These are phyloP conservation scores for Vollenhovia emeryi DNA, from an alignment of 1,140 invertebrate species.

Conservation along the genomic window DNA sequence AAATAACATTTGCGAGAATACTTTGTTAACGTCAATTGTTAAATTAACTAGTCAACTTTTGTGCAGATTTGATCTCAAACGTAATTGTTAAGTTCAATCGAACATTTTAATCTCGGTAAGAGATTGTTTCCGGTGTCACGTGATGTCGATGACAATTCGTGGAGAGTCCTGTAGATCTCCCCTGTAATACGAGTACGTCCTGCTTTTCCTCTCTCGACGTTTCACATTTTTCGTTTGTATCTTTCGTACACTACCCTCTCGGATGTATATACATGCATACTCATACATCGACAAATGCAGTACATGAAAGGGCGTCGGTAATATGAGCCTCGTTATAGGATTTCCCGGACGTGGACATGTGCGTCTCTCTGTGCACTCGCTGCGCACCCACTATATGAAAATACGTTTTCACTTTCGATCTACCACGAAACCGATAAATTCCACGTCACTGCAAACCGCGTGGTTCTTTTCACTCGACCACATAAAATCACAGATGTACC, in stretches of 20 bases:
- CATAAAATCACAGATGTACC: background rate
- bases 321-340: conserved; percentile 62
- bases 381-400: conserved; percentile 55
- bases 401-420: conserved; percentile 68
- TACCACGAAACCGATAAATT: conserved; percentile 57
- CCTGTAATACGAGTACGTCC: conserved; percentile 57
- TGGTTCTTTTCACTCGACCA: background rate
- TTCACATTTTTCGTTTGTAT: conserved; percentile 49
- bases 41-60: background rate
- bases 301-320: conserved; percentile 59
- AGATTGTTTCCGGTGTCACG: background rate
- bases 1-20: background rate
- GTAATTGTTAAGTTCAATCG: background rate
- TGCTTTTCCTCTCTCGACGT: conserved; percentile 30
- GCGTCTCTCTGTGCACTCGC: conserved; percentile 24
- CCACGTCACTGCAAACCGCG: background rate
- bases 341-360: conserved; percentile 55
- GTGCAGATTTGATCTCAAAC: no score
- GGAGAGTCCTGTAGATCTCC: conserved; percentile 28
- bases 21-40: background rate
- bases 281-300: background rate
- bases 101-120: background rate
- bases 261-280: background rate
- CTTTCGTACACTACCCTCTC: conserved; percentile 40
- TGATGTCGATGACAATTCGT: background rate